phyloP scores from a whole-genome alignment of 2,888 invertebrate species.

The Stenodema calcarata region DNA sequence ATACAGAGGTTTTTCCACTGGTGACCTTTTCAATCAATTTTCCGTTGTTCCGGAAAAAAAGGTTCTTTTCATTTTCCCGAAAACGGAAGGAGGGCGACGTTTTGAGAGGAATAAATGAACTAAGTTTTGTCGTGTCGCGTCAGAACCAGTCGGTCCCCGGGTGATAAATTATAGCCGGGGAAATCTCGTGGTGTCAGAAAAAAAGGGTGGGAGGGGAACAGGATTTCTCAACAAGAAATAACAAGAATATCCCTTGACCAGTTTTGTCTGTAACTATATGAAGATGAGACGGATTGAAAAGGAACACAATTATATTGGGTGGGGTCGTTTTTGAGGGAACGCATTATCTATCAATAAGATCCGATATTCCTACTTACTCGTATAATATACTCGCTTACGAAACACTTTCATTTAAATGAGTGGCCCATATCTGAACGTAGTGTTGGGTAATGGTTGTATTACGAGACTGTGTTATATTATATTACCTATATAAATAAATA shows the following conservation, averaged over 20 bases:
- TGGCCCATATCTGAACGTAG: too few relatives aligned
- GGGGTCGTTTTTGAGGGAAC: too few relatives aligned
- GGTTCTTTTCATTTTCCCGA: neutral
- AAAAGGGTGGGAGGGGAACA: neutral
- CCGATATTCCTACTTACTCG: too few relatives aligned
- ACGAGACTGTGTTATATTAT: too few relatives aligned
- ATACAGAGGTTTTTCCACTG: neutral
- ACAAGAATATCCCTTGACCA: neutral
- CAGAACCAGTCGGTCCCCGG: slow-evolving; percentile 27
- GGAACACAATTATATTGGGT: too few relatives aligned
- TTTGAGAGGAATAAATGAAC: slow-evolving; percentile 44
- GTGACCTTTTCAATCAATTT: neutral
- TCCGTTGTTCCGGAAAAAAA: neutral
- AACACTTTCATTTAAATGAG: too few relatives aligned
- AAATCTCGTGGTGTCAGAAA: slow-evolving; percentile 5
- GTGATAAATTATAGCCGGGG: slow-evolving; percentile 33
- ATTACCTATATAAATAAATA: too few relatives aligned
- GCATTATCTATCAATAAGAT: too few relatives aligned
- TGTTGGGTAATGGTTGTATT: too few relatives aligned
- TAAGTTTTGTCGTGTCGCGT: slow-evolving; percentile 42
- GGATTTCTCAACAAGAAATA: neutral
- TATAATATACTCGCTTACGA: too few relatives aligned
- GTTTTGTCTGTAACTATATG: neutral
- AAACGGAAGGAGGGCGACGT: neutral
- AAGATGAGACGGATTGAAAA: neutral